Base-by-base conservation (phyloP, 2,113 vertebrate species). In the Rana temporaria region DNA sequence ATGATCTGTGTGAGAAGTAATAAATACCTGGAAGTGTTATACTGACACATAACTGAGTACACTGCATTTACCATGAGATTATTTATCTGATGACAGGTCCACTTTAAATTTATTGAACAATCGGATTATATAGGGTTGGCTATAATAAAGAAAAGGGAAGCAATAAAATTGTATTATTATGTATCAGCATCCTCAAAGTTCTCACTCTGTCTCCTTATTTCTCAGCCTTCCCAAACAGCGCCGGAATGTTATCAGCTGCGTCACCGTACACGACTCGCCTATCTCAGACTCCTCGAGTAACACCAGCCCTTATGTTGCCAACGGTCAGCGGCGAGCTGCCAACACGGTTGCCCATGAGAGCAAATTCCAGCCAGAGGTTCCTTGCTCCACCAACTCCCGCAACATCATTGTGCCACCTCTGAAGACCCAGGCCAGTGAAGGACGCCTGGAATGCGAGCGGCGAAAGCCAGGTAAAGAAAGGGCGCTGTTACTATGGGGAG, bases 241-340 rank as follows among this genome's bases (percentile, higher is more conserved):
- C 84, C 99, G 99, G 90, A 99, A 99, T 1, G 97, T 99, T 88
- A 99, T 99, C 91, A 99, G 98, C 91, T 99, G 98, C 1, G 98
- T 99, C 88, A 99, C 98, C 0, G 98, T 99, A 87, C 97, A 99
- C 1, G 98, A 99, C 89, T 99, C 98, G 0, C 98, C 97, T 0
- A 95, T 96, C 89, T 99, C 97, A 0, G 95, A 98, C 86, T 97
- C 97, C 24, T 99, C 97, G 85, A 96, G 95, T 91, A 95, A 95
- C 95, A 96, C 94, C 92, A 99, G 97, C 88, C 97, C 98, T 32
- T 98, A 96, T 2, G 87, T 95, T 0, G 77, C 96, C 87, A 95
- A 95, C 52, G 30, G 71, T 14, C 93, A 94, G 11, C 93, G 95
- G 0, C 6, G 90, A 4, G 89, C 89, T 71, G 92, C 90, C 85